A percentile compares a stretch with the other conserved stretches of the same genome.
Conservation (phyloP, 2,113 vertebrate species). For the Ahaetulla prasina region DNA sequence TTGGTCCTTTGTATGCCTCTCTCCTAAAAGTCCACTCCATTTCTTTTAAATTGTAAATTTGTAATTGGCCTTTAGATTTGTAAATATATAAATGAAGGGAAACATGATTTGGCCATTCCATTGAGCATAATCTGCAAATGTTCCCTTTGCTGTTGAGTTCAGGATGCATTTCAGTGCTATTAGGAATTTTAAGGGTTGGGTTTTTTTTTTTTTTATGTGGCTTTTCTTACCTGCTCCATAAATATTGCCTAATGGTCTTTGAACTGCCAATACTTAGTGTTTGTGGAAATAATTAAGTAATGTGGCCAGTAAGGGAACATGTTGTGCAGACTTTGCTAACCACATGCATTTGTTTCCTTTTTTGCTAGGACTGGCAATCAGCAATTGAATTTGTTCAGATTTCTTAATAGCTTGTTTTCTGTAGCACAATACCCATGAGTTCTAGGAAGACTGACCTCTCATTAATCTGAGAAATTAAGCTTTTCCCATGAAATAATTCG, state of each 20-base stretch:
- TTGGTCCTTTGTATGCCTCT: neutral
- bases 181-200: neutral
- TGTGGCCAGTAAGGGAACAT: neutral
- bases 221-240: constrained; percentile 24
- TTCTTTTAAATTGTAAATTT: neutral
- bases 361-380: constrained; percentile 12
- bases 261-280: constrained; percentile 12
- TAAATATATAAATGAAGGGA: neutral
- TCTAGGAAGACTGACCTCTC: constrained; percentile 14
- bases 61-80: neutral
- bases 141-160: neutral
- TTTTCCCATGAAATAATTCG: neutral
- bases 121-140: neutral
- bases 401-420: constrained; percentile 29
- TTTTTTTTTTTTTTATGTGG: neutral
- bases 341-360: neutral
- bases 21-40: neutral
- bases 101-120: neutral
- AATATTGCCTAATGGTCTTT: constrained; percentile 26
- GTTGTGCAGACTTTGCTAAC: neutral
- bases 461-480: constrained; percentile 12
- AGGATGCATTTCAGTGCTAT: neutral
- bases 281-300: constrained; percentile 26
- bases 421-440: constrained; percentile 4
- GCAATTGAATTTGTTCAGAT: constrained; percentile 2